Evolutionary conservation across 1,140 invertebrate species (phyloP).

Genomic region (Homalodisca vitripennis): DNA sequence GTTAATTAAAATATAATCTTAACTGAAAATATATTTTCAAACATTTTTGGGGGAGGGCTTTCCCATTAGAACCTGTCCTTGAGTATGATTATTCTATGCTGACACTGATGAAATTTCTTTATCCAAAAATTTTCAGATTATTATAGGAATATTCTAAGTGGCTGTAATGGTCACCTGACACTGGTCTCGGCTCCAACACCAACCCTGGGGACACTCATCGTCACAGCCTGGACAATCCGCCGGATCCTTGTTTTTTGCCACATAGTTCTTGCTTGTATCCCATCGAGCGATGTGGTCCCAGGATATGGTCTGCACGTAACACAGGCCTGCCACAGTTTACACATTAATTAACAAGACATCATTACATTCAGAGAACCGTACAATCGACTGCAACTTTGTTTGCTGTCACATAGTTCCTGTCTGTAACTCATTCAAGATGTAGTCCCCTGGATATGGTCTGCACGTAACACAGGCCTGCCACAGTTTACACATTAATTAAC

Average conservation of each 20-base stretch:
- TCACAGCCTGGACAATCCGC: conserved; percentile 10
- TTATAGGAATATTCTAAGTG: background rate
- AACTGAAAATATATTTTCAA: background rate
- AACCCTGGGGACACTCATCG: background rate
- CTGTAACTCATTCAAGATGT: background rate
- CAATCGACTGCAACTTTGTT: background rate
- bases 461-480: conserved; percentile 13
- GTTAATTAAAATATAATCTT: background rate
- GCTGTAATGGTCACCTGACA: background rate
- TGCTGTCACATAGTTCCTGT: background rate
- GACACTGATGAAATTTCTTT: background rate
- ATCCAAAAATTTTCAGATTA: background rate
- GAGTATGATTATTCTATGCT: background rate
- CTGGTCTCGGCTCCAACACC: conserved; percentile 2
- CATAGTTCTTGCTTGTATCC: conserved; percentile 12
- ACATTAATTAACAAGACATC: background rate
- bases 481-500: background rate
- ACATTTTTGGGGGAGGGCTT: background rate
- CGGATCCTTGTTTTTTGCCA: background rate
- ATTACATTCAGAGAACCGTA: background rate
- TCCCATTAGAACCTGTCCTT: background rate
- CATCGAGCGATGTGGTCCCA: conserved; percentile 1
- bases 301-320: conserved; percentile 1
- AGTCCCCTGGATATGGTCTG: background rate
- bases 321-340: conserved; percentile 1